phyloP scores from a whole-genome alignment of 2,113 vertebrate genomes.

The Coptodon bakossiorum region DNA sequence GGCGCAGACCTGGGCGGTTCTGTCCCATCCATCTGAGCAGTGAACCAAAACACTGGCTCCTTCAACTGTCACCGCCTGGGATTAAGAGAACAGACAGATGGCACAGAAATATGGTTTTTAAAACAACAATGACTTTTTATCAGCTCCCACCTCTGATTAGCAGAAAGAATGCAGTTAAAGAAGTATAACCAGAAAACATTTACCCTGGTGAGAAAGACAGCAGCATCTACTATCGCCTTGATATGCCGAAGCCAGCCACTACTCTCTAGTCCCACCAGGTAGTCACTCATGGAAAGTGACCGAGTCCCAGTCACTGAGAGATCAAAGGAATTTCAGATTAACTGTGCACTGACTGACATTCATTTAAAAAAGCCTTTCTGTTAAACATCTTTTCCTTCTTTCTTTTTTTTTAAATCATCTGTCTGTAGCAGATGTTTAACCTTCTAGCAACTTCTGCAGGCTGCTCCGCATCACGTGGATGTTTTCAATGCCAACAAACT shows the following conservation, averaged over 20 bases:
- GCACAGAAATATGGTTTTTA: neutral
- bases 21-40: constrained; percentile 97
- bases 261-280: constrained; percentile 86
- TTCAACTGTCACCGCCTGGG: constrained; percentile 85
- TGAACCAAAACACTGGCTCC: constrained; percentile 92
- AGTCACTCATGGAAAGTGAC: constrained; percentile 85
- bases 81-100: neutral
- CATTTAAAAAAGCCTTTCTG: neutral
- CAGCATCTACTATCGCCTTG: constrained; percentile 90
- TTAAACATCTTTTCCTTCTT: neutral
- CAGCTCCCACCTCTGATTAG: too few species aligned
- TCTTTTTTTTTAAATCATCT: neutral
- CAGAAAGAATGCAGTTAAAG: neutral
- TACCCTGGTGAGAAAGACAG: constrained; percentile 89
- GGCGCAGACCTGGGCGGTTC: constrained; percentile 95
- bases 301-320: constrained; percentile 80
- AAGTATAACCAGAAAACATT: neutral
- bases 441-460: constrained; percentile 93
- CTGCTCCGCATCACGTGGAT: constrained; percentile 97
- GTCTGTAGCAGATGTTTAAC: constrained; percentile 46
- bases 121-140: neutral
- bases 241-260: constrained; percentile 94
- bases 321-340: neutral
- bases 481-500: constrained; percentile 99
- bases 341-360: neutral